These are phyloP conservation scores for Schizopygopsis pylzovi DNA, from an alignment of 2,797 vertebrate species.

Conservation along the genomic window DNA sequence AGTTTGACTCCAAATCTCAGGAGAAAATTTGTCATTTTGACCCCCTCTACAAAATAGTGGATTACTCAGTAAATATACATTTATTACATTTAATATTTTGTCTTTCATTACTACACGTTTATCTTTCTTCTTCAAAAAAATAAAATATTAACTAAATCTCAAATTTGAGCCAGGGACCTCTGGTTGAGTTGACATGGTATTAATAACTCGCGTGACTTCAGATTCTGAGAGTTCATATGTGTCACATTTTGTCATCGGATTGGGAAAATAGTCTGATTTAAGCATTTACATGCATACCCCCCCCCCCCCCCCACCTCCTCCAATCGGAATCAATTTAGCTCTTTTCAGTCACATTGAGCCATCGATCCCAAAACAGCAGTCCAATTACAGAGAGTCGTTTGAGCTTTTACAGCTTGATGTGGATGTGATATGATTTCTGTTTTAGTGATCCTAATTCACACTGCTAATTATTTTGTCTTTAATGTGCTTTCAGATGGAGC, in stretches of 20 bases:
- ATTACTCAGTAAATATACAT: background rate
- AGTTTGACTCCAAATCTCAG: background rate
- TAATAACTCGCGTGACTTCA: background rate
- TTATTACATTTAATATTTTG: background rate
- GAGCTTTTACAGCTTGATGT: background rate
- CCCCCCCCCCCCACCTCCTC: background rate
- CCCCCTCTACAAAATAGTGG: background rate
- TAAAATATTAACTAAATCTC: background rate
- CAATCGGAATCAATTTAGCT: background rate
- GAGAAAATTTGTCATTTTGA: background rate
- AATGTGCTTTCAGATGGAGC: constrained; percentile 71
- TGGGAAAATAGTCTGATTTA: background rate
- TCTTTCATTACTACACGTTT: background rate
- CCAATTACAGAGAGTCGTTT: background rate
- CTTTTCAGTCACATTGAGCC: background rate
- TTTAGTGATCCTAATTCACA: background rate
- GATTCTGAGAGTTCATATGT: background rate
- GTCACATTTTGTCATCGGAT: background rate
- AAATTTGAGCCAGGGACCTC: background rate
- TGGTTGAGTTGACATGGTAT: background rate
- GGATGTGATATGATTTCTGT: background rate
- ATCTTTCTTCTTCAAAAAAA: background rate
- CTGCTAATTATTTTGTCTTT: constrained; percentile 12
- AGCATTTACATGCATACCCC: background rate
- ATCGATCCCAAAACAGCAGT: background rate